phyloP scores from a whole-genome alignment of 2,888 invertebrate genomes.

The Torymus tubicola region DNA sequence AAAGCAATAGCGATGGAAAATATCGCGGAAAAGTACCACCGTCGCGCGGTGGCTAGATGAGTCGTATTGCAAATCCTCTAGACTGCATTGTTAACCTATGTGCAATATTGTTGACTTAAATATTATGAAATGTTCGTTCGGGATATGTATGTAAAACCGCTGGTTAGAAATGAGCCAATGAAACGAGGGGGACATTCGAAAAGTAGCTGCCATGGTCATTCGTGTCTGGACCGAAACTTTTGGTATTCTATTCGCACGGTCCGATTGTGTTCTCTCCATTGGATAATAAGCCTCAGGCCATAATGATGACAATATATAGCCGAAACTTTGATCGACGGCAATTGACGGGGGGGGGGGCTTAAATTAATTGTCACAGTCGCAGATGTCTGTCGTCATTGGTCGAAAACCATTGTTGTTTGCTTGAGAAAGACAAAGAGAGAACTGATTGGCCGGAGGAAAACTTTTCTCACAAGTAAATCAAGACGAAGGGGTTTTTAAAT shows the following conservation, averaged over 20 bases:
- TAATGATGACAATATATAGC: constrained; percentile 9
- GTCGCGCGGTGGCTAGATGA: too few species aligned
- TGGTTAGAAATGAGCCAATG: too few species aligned
- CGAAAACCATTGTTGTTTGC: not conserved
- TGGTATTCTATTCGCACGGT: not conserved
- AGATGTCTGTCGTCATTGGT: not conserved
- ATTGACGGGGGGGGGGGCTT: constrained; percentile 7
- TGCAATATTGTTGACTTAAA: too few species aligned
- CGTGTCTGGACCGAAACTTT: not conserved
- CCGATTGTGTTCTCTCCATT: not conserved
- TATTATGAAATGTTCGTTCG: too few species aligned
- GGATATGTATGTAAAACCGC: too few species aligned
- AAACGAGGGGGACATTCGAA: not conserved
- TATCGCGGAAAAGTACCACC: too few species aligned
- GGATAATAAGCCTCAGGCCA: constrained; percentile 5
- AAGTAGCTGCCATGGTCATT: not conserved
- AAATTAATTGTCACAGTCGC: constrained; percentile 24
- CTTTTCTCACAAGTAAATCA: not conserved
- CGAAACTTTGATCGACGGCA: constrained; percentile 40
- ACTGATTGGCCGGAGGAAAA: not conserved
- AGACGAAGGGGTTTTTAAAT: constrained; percentile 9
- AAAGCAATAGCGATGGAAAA: not conserved
- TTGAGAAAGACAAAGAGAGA: not conserved
- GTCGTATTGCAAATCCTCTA: too few species aligned
- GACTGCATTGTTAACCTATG: too few species aligned